phyloP scores from a whole-genome alignment of 2,797 vertebrate genomes.

The Atherinosoma microstoma region DNA sequence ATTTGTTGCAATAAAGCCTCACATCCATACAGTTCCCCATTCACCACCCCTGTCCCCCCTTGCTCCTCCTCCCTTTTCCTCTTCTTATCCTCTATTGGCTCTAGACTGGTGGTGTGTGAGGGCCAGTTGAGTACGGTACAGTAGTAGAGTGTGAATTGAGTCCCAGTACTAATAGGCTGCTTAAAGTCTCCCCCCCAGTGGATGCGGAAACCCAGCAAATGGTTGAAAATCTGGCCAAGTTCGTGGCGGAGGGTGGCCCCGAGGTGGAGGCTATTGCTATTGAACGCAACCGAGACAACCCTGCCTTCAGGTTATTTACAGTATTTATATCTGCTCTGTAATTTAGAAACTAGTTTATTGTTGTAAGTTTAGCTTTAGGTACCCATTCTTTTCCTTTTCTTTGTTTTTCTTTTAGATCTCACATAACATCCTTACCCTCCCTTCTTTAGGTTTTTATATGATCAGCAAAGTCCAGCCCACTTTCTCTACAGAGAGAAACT shows the following conservation, averaged over 20 bases:
- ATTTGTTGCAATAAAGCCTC: slow-evolving; percentile 49
- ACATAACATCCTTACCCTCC: slow-evolving; percentile 5
- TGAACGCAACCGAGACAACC: slow-evolving; percentile 91
- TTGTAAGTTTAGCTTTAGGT: background rate
- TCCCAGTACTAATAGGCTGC: slow-evolving; percentile 96
- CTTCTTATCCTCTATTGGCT: slow-evolving; percentile 86
- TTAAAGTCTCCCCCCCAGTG: slow-evolving; percentile 99
- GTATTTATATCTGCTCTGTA: background rate
- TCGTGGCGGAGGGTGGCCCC: slow-evolving; percentile 93
- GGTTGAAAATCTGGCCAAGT: slow-evolving; percentile 92
- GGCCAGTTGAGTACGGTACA: slow-evolving; percentile 89
- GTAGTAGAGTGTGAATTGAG: slow-evolving; percentile 91
- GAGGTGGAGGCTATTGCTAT: slow-evolving; percentile 93
- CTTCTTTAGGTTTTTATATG: slow-evolving; percentile 89
- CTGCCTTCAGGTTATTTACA: slow-evolving; percentile 88
- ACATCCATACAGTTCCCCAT: slow-evolving; percentile 67
- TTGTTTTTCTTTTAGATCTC: background rate
- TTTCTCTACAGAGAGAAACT: slow-evolving; percentile 91
- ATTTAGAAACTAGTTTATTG: background rate
- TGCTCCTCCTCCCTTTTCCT: slow-evolving; percentile 81
- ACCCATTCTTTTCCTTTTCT: background rate
- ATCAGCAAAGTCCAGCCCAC: slow-evolving; percentile 89
- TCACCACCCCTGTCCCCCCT: slow-evolving; percentile 70
- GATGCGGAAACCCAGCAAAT: slow-evolving; percentile 90
- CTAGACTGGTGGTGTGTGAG: slow-evolving; percentile 89